These are phyloP conservation scores for Petrosia ficiformis DNA, from an alignment of 37 sponge, comb jelly and placozoan species.

Conservation along the genomic window DNA sequence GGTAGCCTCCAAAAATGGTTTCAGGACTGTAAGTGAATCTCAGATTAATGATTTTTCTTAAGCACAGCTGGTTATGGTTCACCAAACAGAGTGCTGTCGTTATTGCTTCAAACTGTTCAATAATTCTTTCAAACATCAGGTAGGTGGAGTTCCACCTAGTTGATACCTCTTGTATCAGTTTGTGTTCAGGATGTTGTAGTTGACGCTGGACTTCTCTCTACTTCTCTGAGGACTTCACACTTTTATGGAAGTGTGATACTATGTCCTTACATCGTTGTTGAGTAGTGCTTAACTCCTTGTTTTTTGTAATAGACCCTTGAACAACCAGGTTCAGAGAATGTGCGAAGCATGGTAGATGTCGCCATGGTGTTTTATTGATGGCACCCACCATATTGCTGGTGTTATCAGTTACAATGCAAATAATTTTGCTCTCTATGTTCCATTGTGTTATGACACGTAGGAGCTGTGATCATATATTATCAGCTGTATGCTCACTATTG, in stretches of 20 bases:
- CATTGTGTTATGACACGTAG: no score
- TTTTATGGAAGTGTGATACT: not conserved
- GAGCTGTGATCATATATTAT: no score
- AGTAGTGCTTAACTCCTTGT: not conserved
- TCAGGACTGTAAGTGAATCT: no score
- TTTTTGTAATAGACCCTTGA: not conserved
- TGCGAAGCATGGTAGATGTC: conserved; percentile 5
- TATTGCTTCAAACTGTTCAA: not conserved
- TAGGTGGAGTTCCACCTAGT: no score
- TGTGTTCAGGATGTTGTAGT: not conserved
- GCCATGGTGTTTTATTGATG: not conserved
- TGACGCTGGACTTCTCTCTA: not conserved
- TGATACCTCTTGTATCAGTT: not conserved
- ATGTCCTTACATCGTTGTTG: not conserved
- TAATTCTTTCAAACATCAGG: conserved; percentile 1
- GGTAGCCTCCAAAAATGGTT: no score
- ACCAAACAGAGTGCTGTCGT: no score
- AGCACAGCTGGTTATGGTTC: no score
- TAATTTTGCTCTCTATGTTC: not conserved
- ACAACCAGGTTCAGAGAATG: conserved; percentile 6
- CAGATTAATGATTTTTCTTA: no score
- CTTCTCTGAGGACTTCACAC: not conserved
- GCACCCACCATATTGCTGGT: not conserved
- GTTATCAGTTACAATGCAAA: not conserved
- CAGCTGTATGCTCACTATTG: no score